Conservation (phyloP, 2,888 invertebrate species). For the Acleris sparsana region DNA sequence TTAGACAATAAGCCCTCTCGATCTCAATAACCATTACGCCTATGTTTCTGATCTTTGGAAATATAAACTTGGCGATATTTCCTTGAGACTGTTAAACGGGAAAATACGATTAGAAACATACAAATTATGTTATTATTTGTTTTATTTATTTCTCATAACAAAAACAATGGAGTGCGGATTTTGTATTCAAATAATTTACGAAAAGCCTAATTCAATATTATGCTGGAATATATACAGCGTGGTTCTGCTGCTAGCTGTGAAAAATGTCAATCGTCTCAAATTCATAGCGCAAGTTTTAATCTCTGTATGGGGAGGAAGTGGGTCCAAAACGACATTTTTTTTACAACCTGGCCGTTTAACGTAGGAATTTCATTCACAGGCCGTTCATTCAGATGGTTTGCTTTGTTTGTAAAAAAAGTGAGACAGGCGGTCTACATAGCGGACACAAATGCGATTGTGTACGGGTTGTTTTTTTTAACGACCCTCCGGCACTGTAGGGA, state of each 20-base stretch:
- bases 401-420: slow-evolving; percentile 65
- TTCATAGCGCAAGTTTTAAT: slow-evolving; percentile 52
- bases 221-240: neutral
- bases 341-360: slow-evolving; percentile 61
- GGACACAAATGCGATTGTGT: slow-evolving; percentile 52
- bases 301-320: slow-evolving; percentile 63
- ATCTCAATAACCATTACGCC: too few relatives aligned
- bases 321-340: slow-evolving; percentile 56
- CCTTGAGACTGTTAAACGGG: too few relatives aligned
- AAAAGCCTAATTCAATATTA: neutral
- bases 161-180: too few relatives aligned
- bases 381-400: slow-evolving; percentile 62
- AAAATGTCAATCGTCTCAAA: slow-evolving; percentile 41
- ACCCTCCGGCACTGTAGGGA: neutral
- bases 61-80: too few relatives aligned
- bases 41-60: too few relatives aligned
- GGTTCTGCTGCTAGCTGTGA: neutral
- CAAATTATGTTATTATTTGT: too few relatives aligned
- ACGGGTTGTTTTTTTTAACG: slow-evolving; percentile 31
- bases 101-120: too few relatives aligned
- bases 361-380: slow-evolving; percentile 75
- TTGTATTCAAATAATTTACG: too few relatives aligned
- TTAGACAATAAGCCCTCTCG: too few relatives aligned
- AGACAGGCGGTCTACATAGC: slow-evolving; percentile 74
- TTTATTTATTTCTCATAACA: too few relatives aligned